phyloP scores from a whole-genome alignment of 2,888 invertebrate species.

The Marronus borbonicus region DNA sequence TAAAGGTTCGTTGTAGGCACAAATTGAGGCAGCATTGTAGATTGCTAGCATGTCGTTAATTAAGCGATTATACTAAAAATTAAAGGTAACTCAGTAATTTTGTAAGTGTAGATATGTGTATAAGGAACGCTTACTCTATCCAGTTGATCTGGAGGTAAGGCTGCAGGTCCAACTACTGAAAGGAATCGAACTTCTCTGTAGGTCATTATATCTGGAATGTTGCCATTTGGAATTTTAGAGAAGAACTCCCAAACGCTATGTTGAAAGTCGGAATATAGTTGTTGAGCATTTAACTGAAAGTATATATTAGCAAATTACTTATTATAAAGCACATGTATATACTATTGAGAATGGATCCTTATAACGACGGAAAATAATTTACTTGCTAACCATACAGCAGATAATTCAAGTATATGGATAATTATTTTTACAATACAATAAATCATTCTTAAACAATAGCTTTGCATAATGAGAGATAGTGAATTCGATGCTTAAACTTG shows the following conservation, averaged over 20 bases:
- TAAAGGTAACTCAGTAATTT: background rate
- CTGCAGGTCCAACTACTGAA: conserved; percentile 87
- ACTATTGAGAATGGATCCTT: no score
- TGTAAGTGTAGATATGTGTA: background rate
- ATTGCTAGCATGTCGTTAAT: conserved; percentile 92
- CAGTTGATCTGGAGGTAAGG: conserved; percentile 85
- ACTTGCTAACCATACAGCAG: no score
- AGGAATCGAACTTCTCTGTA: conserved; percentile 83
- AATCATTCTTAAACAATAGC: no score
- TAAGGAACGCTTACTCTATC: conserved; percentile 78
- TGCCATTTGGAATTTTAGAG: conserved; percentile 77
- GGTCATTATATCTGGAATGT: conserved; percentile 79
- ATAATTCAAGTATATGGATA: no score
- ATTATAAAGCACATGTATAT: no score
- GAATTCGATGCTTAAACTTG: no score
- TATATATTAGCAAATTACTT: background rate
- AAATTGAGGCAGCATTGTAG: conserved; percentile 88
- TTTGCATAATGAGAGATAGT: no score
- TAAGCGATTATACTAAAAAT: conserved; percentile 83
- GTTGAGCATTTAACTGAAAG: conserved; percentile 84
- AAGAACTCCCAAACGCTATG: conserved; percentile 85
- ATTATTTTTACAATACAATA: no score
- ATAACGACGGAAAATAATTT: no score
- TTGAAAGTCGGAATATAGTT: conserved; percentile 87
- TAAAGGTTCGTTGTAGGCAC: conserved; percentile 88